Evolutionary conservation across 2,113 vertebrate genomes (phyloP).

Genomic region (Gopherus flavomarginatus): DNA sequence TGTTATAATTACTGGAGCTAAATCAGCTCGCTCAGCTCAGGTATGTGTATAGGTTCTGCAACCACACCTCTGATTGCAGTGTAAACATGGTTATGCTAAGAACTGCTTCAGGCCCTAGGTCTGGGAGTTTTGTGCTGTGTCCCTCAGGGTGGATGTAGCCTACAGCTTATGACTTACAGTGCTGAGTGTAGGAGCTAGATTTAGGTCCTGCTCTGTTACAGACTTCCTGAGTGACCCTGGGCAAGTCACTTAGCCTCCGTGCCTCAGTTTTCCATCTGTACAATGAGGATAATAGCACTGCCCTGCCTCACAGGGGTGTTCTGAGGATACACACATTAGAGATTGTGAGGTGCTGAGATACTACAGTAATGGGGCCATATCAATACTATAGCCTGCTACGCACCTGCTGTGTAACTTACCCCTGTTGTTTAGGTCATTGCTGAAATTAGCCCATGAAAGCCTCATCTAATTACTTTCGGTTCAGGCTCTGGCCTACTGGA

Average conservation of each 20-base stretch:
- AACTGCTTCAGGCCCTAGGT: not conserved
- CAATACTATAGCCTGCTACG: not conserved
- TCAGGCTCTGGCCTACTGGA: no score
- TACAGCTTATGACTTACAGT: not conserved
- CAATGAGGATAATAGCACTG: not conserved
- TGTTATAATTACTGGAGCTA: not conserved
- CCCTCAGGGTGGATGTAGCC: not conserved
- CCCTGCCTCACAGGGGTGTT: no score
- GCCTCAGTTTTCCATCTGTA: not conserved
- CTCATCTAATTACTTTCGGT: no score
- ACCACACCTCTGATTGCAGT: not conserved
- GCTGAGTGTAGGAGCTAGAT: not conserved
- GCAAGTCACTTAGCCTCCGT: not conserved
- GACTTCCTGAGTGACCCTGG: not conserved
- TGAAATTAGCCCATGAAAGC: no score
- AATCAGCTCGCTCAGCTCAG: not conserved
- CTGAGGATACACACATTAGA: not conserved
- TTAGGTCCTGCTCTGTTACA: not conserved
- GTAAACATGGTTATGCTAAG: not conserved
- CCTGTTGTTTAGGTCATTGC: not conserved
- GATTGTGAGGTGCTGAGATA: not conserved
- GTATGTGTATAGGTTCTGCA: no score
- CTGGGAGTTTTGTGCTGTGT: not conserved
- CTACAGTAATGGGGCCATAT: not conserved
- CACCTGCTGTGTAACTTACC: not conserved